phyloP scores from a whole-genome alignment of 2,888 invertebrate species.

The Shargacucullia verbasci region DNA sequence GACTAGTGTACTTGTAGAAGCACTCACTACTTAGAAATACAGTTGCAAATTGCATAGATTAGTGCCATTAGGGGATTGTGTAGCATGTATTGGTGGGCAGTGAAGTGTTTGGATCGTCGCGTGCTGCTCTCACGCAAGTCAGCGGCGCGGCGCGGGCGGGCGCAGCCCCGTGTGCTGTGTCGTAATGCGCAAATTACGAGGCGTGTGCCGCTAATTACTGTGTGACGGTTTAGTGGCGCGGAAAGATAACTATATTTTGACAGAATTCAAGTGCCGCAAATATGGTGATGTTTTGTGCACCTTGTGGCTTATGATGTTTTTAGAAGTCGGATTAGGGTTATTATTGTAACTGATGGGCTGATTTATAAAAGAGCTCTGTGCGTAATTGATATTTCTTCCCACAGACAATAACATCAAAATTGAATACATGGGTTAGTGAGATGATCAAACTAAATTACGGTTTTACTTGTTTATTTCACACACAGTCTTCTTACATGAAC shows the following conservation, averaged over 20 bases:
- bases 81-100: constrained; percentile 55
- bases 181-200: constrained; percentile 56
- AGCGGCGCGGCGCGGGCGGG: constrained; percentile 23
- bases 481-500: no score
- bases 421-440: no score
- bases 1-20: neutral
- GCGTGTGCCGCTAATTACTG: constrained; percentile 57
- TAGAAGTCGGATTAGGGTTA: constrained; percentile 1
- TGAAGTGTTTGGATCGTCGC: constrained; percentile 32
- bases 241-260: constrained; percentile 54
- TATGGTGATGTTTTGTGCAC: no score
- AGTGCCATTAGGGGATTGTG: neutral
- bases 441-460: no score
- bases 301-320: constrained; percentile 13
- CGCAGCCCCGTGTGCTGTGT: constrained; percentile 31
- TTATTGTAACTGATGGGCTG: constrained; percentile 1
- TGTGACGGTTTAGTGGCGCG: constrained; percentile 48
- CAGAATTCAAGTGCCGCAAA: no score
- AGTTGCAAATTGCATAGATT: neutral
- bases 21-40: neutral
- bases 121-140: constrained; percentile 44
- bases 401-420: no score
- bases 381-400: no score
- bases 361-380: neutral
- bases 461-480: no score